Percentiles rank a stretch among this genome's conserved stretches.
Conservation (phyloP, 2,113 vertebrate species). For the Lagopus muta region DNA sequence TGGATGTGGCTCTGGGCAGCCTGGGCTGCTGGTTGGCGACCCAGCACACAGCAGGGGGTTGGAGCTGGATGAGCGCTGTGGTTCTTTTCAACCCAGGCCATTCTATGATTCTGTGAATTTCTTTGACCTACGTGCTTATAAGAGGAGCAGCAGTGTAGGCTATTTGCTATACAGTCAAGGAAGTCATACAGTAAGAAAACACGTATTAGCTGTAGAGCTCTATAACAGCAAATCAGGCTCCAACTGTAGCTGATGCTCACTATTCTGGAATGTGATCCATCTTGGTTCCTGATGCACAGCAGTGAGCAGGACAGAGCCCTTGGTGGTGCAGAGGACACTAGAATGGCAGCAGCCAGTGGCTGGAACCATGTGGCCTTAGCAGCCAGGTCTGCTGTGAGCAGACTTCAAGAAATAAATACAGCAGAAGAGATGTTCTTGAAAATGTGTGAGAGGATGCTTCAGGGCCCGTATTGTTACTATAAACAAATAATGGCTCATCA, state of each 20-base stretch:
- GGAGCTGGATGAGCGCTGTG: too few species aligned
- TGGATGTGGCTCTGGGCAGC: too few species aligned
- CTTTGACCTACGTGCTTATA: not conserved
- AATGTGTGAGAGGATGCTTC: not conserved
- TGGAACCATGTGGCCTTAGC: not conserved
- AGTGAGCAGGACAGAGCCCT: too few species aligned
- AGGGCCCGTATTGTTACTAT: not conserved
- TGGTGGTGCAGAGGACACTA: too few species aligned
- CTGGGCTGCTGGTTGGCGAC: too few species aligned
- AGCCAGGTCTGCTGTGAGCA: not conserved
- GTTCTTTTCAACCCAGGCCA: too few species aligned
- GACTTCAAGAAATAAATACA: not conserved
- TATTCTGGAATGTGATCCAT: not conserved
- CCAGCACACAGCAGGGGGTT: too few species aligned
- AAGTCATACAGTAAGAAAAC: not conserved
- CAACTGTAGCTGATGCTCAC: not conserved
- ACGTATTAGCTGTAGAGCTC: not conserved
- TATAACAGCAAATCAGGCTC: not conserved
- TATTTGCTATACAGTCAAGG: not conserved
- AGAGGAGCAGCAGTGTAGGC: not conserved
- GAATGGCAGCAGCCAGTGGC: too few species aligned
- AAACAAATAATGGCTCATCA: not conserved
- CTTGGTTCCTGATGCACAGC: not conserved
- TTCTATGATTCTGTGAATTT: too few species aligned
- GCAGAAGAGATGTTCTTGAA: not conserved